Percentiles rank a stretch among this genome's conserved stretches.
Conservation (phyloP, 2,888 invertebrate genomes). For the Drosophila prolongata region DNA sequence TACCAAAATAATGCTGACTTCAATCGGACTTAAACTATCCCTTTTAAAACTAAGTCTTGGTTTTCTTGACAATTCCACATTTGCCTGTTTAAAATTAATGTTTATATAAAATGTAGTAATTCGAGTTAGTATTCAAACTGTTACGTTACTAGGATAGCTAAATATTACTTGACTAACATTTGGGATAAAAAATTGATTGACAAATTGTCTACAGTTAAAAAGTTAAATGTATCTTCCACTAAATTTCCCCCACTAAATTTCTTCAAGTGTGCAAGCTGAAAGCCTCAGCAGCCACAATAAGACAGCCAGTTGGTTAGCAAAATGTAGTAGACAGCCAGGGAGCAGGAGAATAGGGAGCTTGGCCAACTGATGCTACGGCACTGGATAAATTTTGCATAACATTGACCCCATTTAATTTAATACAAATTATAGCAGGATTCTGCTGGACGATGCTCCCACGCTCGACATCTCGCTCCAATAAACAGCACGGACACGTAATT, state of each 20-base stretch:
- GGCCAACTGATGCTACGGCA: slow-evolving; percentile 14
- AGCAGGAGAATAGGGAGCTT: background rate
- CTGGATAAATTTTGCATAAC: slow-evolving; percentile 58
- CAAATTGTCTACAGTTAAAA: too few species aligned
- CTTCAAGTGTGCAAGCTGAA: background rate
- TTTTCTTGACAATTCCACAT: too few species aligned
- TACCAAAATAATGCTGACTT: too few species aligned
- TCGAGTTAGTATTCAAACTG: too few species aligned
- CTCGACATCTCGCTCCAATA: slow-evolving; percentile 19
- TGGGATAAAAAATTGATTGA: too few species aligned
- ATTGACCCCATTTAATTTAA: slow-evolving; percentile 66
- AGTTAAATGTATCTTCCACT: too few species aligned
- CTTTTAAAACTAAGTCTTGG: too few species aligned
- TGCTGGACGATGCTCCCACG: slow-evolving; percentile 21
- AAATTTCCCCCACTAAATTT: background rate
- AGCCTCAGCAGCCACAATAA: slow-evolving; percentile 28
- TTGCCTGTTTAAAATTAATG: too few species aligned
- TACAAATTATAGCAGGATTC: slow-evolving; percentile 53
- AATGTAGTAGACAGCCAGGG: background rate
- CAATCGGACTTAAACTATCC: too few species aligned
- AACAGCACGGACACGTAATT: slow-evolving; percentile 46
- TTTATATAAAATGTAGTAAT: too few species aligned
- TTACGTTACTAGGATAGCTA: too few species aligned
- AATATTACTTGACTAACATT: too few species aligned
- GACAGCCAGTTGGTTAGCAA: slow-evolving; percentile 18